Evolutionary conservation across 2,888 invertebrate species (phyloP), one percentile per base, ranked within the genome.

Genomic region (Chrysomela aeneicollis): DNA sequence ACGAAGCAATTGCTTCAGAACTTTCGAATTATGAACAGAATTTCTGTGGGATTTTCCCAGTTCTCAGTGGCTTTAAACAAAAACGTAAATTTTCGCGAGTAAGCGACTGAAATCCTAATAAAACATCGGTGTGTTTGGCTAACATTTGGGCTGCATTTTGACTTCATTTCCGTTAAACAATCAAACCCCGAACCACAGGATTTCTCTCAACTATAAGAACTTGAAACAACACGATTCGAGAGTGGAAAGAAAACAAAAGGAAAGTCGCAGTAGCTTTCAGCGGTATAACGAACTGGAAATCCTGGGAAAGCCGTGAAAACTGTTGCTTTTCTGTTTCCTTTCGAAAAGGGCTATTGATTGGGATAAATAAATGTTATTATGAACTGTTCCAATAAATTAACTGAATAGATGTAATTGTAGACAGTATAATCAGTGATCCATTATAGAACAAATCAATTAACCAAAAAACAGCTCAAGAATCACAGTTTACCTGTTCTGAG

Each of bases 261-360:
- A 15, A 15, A 42, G 42, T 42, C 42, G 35, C 9, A 35, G 35
- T 42, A 42, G 42, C 42, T 42, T 42, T 42, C 42, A 42, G 42
- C 12, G 42, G 42, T 12, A 42, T 42, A 42, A 42, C 42, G 42
- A 42, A 42, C 42, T 42, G 42, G 42, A 42, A 42, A 42, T 42
- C 15, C 42, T n/a, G 42, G 42, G 6, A 15, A 15, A 42, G 42
- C 42, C 42, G 42, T 42, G 42, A 42, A 42, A 42, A 42, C 42
- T 42, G 42, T 42, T 42, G 42, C 42, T 42, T 42, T 42, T 15
- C 42, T 42, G 12, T 42, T 42, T 42, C 42, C 42, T 42, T 1
- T 15, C 15, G 42, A 15, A 2, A 12, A 42, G 3, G 15, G 15
- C 42, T 15, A 15, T 42, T 42, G 42, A 42, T 15, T 15, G 42